phyloP scores from a whole-genome alignment of 2,888 invertebrate species.

The Caenorhabditis sp. region DNA sequence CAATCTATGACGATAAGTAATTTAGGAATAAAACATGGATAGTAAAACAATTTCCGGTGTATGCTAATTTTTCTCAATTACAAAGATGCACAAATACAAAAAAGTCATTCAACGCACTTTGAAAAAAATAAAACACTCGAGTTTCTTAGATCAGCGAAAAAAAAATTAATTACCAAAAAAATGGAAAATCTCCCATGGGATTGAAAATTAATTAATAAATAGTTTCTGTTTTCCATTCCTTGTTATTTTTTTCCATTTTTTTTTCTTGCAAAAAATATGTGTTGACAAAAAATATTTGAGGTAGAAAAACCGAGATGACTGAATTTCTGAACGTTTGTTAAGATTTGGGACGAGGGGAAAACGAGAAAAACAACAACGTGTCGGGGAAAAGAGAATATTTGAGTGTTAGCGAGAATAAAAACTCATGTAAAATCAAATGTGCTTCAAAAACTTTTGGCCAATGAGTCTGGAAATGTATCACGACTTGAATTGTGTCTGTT shows the following conservation, averaged over 20 bases:
- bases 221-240: not conserved
- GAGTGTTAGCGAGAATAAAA: too few species aligned
- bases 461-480: too few species aligned
- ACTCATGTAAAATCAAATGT: too few species aligned
- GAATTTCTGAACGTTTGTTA: too few species aligned
- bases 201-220: constrained; percentile 1
- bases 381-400: too few species aligned
- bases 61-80: not conserved
- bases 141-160: not conserved
- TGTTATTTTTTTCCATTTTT: not conserved
- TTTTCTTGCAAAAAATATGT: not conserved
- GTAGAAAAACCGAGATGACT: not conserved
- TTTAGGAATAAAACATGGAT: too few species aligned
- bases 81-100: not conserved
- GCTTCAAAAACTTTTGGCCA: too few species aligned
- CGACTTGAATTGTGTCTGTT: too few species aligned
- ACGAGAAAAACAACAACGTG: too few species aligned
- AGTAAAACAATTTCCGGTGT: not conserved
- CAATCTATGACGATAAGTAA: too few species aligned
- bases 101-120: not conserved
- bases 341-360: too few species aligned
- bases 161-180: not conserved
- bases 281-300: not conserved
- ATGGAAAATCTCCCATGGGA: not conserved
- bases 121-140: not conserved